Conservation (phyloP, 1,140 invertebrate genomes). For the Aphidius gifuensis region DNA sequence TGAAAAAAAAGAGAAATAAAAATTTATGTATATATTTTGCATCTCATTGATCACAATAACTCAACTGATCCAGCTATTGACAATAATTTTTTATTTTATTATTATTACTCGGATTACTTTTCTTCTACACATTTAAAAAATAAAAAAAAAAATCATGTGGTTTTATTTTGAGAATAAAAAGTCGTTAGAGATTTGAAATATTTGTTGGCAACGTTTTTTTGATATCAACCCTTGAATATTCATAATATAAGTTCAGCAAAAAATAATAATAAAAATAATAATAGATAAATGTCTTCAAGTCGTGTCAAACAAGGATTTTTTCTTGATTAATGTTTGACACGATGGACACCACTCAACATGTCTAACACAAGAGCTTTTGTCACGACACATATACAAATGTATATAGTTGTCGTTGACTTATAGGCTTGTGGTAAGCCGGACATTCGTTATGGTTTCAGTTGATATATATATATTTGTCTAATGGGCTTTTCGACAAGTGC, state of each 20-base stretch:
- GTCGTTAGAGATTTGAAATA: neutral
- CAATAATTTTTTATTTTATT: too few species aligned
- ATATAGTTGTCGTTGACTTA: slow-evolving; percentile 15
- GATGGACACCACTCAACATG: slow-evolving; percentile 9
- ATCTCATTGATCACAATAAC: slow-evolving; percentile 27
- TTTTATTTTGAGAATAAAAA: neutral
- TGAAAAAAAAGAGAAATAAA: too few species aligned
- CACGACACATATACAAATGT: neutral
- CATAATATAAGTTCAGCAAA: neutral
- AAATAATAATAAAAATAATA: too few species aligned
- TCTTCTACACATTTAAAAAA: too few species aligned
- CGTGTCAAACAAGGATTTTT: too few species aligned
- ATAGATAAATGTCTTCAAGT: too few species aligned
- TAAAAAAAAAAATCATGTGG: too few species aligned
- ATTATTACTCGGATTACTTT: too few species aligned
- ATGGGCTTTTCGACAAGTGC: neutral
- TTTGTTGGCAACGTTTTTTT: neutral
- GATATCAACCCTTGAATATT: neutral
- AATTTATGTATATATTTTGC: slow-evolving; percentile 33
- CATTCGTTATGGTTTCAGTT: slow-evolving; percentile 19
- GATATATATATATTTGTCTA: neutral
- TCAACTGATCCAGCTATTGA: neutral
- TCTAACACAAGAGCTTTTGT: neutral
- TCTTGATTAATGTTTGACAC: slow-evolving; percentile 15
- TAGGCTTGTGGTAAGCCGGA: slow-evolving; percentile 15